phyloP scores from a whole-genome alignment of 2,888 invertebrate species.

The Hecatera dysodea region DNA sequence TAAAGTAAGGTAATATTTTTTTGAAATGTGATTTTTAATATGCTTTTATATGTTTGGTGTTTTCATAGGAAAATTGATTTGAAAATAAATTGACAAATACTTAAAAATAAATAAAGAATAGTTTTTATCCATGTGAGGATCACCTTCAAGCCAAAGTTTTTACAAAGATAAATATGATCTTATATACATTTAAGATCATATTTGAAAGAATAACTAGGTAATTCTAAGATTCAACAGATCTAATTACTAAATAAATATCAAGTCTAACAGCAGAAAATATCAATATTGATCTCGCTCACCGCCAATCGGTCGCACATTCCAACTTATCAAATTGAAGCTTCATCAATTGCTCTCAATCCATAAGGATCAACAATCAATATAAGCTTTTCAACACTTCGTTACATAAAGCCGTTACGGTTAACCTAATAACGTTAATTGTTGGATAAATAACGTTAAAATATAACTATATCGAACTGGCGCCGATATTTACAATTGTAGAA shows the following conservation, averaged over 20 bases:
- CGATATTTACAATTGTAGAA: constrained; percentile 73
- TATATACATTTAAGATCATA: neutral
- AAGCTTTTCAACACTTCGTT: constrained; percentile 49
- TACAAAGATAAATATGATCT: too few relatives aligned
- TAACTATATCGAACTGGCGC: constrained; percentile 60
- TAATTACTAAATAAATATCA: constrained; percentile 4
- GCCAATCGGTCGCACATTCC: constrained; percentile 10
- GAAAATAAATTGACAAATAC: too few relatives aligned
- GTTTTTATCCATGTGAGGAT: too few relatives aligned
- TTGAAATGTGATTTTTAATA: too few relatives aligned
- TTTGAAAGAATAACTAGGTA: neutral
- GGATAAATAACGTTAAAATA: constrained; percentile 63
- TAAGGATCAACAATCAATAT: constrained; percentile 47
- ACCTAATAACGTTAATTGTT: constrained; percentile 61
- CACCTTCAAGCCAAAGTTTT: too few relatives aligned
- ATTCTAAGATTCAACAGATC: neutral
- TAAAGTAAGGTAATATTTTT: too few relatives aligned
- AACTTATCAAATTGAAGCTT: constrained; percentile 1
- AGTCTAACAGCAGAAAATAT: constrained; percentile 18
- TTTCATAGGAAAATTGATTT: too few relatives aligned
- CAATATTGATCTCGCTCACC: constrained; percentile 23
- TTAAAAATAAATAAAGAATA: too few relatives aligned
- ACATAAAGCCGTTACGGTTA: constrained; percentile 54
- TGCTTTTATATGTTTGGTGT: too few relatives aligned
- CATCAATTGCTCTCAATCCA: constrained; percentile 32